Percentiles rank a stretch among this genome's conserved stretches.
phyloP scores from a whole-genome alignment of 2,797 vertebrate species.

The Hippocampus kuda region DNA sequence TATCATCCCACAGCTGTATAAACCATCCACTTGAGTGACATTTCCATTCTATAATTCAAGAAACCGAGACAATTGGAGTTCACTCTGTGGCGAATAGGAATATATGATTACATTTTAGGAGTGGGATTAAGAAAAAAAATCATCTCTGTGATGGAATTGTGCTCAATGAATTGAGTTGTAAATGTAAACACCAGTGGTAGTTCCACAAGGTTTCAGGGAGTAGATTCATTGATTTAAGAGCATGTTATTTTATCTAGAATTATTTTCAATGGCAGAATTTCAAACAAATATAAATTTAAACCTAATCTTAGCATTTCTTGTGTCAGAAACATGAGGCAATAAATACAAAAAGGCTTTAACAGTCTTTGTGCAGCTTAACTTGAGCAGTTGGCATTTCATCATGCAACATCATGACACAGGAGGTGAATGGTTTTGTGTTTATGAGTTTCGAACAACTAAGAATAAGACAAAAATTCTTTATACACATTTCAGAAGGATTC shows the following conservation, averaged over 20 bases:
- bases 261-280: no score
- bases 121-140: not conserved
- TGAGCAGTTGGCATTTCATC: no score
- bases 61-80: not conserved
- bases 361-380: no score
- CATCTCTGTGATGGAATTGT: not conserved
- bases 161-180: not conserved
- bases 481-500: no score
- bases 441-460: no score
- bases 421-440: no score
- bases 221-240: not conserved
- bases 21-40: not conserved
- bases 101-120: not conserved
- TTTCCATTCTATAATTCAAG: not conserved
- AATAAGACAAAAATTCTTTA: no score
- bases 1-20: slow-evolving; percentile 2
- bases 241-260: not conserved
- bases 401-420: no score
- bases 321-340: no score
- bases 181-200: not conserved
- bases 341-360: no score
- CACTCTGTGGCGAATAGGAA: not conserved
- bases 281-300: no score
- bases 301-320: no score
- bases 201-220: not conserved